Percentiles rank a stretch among this genome's conserved stretches.
These are phyloP conservation scores for Gyps fulvus DNA, from an alignment of 2,113 vertebrate species.

Conservation along the genomic window DNA sequence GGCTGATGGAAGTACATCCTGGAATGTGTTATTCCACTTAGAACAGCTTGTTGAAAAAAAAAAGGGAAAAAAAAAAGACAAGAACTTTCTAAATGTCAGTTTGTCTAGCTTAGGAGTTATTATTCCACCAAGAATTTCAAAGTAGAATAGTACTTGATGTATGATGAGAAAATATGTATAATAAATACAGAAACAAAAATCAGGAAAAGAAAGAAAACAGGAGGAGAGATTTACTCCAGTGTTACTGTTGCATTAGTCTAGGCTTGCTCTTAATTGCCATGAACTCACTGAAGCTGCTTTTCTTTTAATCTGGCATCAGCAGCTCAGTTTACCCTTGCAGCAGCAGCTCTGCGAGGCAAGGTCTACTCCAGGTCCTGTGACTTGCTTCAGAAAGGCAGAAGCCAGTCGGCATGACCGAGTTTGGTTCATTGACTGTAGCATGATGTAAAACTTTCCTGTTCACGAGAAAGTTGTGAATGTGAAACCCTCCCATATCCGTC, in stretches of 20 bases:
- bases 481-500: neutral
- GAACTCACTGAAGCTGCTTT: neutral
- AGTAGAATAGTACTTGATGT: neutral
- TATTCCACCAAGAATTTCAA: neutral
- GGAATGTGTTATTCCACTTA: constrained; percentile 52
- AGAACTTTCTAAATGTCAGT: neutral
- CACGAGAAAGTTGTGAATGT: neutral
- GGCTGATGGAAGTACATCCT: constrained; percentile 5
- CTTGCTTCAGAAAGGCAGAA: neutral
- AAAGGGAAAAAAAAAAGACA: neutral
- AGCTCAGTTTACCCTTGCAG: neutral
- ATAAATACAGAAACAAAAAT: neutral
- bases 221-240: neutral
- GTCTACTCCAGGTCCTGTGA: neutral
- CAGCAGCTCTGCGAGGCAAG: neutral
- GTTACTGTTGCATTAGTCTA: neutral
- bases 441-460: neutral
- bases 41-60: neutral
- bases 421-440: neutral
- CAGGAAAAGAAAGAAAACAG: neutral
- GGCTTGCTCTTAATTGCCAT: neutral
- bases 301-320: neutral
- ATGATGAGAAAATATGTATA: neutral
- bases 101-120: neutral
- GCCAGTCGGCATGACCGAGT: neutral